Evolutionary conservation across 1,140 invertebrate species (phyloP).

Genomic region (Triops cancriformis): DNA sequence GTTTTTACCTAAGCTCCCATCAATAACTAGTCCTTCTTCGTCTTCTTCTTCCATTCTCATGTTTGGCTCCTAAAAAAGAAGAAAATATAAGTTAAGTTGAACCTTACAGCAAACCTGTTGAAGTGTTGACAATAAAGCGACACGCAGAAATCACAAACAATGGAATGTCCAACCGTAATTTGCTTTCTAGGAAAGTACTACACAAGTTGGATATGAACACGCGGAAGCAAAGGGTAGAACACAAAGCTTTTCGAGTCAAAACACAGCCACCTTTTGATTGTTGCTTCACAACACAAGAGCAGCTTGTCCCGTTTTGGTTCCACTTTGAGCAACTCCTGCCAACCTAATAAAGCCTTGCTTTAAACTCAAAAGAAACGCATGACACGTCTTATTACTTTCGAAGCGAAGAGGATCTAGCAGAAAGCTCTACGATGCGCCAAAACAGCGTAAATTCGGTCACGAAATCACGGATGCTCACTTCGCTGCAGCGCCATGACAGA

Average conservation of each 20-base stretch:
- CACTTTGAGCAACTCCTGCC: neutral
- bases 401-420: neutral
- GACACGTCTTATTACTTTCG: neutral
- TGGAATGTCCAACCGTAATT: no score
- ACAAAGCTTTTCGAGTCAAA: neutral
- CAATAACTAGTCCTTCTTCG: neutral
- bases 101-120: neutral
- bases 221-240: neutral
- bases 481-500: neutral
- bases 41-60: slow-evolving; percentile 14
- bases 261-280: slow-evolving; percentile 9
- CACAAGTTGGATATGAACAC: neutral
- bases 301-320: neutral
- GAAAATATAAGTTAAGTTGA: neutral
- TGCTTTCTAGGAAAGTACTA: no score
- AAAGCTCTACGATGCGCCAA: neutral
- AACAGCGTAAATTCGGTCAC: neutral
- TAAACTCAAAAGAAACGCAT: neutral
- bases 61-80: neutral
- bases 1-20: neutral
- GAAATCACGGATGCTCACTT: slow-evolving; percentile 10
- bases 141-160: no score
- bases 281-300: slow-evolving; percentile 2
- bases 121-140: neutral
- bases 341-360: neutral